Conservation (phyloP, 2,113 vertebrate genomes). For the Syngnathus scovelli region DNA sequence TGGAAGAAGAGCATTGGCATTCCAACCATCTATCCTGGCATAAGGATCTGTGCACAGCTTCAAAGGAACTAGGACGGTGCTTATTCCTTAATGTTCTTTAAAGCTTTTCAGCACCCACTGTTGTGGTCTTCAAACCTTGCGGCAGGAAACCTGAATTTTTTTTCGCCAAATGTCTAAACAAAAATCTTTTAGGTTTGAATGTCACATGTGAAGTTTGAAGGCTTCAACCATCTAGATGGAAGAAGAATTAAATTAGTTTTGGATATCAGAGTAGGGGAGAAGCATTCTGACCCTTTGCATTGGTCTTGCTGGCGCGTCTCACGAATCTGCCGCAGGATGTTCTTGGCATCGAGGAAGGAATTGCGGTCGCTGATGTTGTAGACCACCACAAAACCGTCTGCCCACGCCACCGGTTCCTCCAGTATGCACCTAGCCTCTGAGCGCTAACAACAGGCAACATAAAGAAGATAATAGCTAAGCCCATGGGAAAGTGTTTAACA, state of each 20-base stretch:
- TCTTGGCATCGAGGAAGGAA: slow-evolving; percentile 70
- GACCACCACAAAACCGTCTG: slow-evolving; percentile 72
- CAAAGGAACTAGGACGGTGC: slow-evolving; percentile 12
- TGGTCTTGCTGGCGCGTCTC: slow-evolving; percentile 53
- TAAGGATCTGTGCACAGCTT: slow-evolving; percentile 15
- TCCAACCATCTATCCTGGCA: slow-evolving; percentile 23
- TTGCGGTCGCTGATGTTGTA: slow-evolving; percentile 72
- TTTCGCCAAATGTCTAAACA: too few relatives aligned
- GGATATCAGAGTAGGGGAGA: neutral
- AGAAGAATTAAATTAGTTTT: neutral
- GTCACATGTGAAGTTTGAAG: neutral
- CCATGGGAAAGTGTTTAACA: neutral
- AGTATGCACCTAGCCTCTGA: slow-evolving; percentile 60
- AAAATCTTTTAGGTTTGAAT: too few relatives aligned
- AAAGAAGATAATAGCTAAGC: neutral
- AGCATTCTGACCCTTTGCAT: slow-evolving; percentile 68
- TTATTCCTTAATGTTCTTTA: neutral
- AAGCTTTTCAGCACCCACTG: neutral
- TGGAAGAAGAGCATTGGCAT: slow-evolving; percentile 17
- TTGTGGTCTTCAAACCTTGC: neutral
- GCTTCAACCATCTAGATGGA: neutral
- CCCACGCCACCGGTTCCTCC: slow-evolving; percentile 74
- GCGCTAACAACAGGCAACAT: slow-evolving; percentile 37
- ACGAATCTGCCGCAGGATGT: slow-evolving; percentile 66
- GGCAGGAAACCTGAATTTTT: neutral